These are phyloP conservation scores for Galago senegalensis DNA, from an alignment of 2,797 vertebrate genomes.

Conservation along the genomic window DNA sequence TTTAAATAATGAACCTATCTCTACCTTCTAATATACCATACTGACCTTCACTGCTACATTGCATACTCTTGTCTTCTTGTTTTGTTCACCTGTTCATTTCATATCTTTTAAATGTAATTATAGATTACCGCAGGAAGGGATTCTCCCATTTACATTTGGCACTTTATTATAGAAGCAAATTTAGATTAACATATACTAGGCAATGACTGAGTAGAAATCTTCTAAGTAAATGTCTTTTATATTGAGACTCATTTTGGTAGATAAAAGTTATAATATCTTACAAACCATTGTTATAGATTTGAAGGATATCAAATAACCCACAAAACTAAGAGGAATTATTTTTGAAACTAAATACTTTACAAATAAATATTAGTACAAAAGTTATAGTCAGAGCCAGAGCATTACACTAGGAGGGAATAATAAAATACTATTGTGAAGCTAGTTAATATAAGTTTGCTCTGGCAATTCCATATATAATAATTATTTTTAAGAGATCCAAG, in stretches of 20 bases:
- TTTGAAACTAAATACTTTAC: conserved; percentile 24
- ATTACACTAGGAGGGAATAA: not conserved
- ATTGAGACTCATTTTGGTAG: not conserved
- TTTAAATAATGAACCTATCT: not conserved
- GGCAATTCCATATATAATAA: not conserved
- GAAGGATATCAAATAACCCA: conserved; percentile 5
- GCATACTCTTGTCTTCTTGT: not conserved
- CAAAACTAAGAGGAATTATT: conserved; percentile 9
- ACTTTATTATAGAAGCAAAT: conserved; percentile 7
- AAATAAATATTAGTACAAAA: conserved; percentile 10
- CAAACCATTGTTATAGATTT: not conserved
- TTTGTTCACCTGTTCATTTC: not conserved
- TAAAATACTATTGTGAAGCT: not conserved
- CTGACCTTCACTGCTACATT: not conserved
- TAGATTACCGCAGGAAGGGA: not conserved
- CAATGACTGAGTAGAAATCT: not conserved
- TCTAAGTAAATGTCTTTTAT: conserved; percentile 16
- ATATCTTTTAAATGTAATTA: conserved; percentile 12
- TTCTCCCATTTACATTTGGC: not conserved
- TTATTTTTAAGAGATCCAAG: not conserved
- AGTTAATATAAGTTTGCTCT: conserved; percentile 22
- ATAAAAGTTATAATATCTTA: not conserved
- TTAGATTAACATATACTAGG: not conserved
- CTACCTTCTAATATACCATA: not conserved
- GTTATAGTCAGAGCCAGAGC: not conserved